Percentiles rank a stretch among this genome's conserved stretches.
phyloP scores from a whole-genome alignment of 2,888 invertebrate genomes.

The Dioctria rufipes region DNA sequence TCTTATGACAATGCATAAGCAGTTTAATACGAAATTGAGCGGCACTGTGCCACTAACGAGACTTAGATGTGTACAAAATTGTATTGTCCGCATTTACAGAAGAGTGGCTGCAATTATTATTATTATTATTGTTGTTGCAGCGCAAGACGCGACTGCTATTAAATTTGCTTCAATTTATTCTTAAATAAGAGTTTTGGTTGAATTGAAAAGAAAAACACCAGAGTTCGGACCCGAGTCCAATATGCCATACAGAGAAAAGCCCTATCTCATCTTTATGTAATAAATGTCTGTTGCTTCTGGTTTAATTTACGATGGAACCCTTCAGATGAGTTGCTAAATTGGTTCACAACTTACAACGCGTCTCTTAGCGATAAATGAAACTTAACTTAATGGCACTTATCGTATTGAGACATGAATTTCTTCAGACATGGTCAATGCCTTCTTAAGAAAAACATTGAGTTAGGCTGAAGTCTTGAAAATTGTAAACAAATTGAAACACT shows the following conservation, averaged over 20 bases:
- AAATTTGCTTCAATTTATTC: too few species aligned
- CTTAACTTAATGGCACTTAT: not conserved
- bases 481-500: slow-evolving; percentile 1
- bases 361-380: not conserved
- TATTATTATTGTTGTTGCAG: not conserved
- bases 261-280: too few species aligned
- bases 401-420: not conserved
- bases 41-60: not conserved
- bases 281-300: too few species aligned
- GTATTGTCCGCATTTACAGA: not conserved
- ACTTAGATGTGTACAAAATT: not conserved
- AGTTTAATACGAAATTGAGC: not conserved
- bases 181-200: too few species aligned
- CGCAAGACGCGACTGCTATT: not conserved
- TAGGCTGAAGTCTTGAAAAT: not conserved
- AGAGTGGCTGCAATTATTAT: not conserved
- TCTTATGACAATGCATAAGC: not conserved
- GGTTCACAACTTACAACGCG: slow-evolving; percentile 1
- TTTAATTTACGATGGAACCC: slow-evolving; percentile 1
- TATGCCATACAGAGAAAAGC: too few species aligned
- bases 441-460: not conserved
- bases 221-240: too few species aligned
- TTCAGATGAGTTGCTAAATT: not conserved
- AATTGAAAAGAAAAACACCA: too few species aligned
- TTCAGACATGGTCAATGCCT: not conserved